Evolutionary conservation across 2,113 vertebrate genomes (phyloP).

Genomic region (Platysteira castanea): DNA sequence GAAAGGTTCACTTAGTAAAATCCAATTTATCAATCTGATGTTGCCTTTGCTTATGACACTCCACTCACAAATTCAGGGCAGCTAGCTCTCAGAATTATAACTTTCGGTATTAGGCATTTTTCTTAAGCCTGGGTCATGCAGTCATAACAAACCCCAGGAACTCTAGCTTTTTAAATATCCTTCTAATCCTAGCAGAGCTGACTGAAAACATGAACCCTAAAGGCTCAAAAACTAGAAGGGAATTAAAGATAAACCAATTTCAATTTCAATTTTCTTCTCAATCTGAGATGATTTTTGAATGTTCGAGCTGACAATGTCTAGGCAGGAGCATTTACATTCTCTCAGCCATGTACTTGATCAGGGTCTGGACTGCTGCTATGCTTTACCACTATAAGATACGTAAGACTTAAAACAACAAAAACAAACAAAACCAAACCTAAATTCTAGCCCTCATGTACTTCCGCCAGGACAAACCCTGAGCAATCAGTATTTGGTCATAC

Average conservation of each 20-base stretch:
- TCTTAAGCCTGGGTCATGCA: not conserved
- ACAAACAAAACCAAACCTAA: not conserved
- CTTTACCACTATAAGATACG: not conserved
- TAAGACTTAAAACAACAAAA: not conserved
- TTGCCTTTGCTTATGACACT: not conserved
- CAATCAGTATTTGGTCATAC: not conserved
- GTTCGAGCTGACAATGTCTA: not conserved
- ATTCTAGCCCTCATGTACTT: not conserved
- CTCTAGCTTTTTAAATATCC: not conserved
- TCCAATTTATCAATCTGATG: not conserved
- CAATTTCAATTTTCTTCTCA: not conserved
- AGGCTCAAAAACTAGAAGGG: not conserved
- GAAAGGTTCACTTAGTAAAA: not conserved
- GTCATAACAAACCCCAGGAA: constrained; percentile 1
- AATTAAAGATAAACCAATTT: constrained; percentile 22
- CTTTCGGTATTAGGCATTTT: not conserved
- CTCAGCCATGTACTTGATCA: not conserved
- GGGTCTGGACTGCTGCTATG: not conserved
- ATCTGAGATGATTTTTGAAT: not conserved
- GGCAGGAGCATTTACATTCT: not conserved
- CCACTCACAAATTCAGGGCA: not conserved
- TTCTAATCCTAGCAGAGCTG: constrained; percentile 19
- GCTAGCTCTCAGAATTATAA: not conserved
- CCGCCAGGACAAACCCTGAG: not conserved
- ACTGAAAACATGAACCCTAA: not conserved